phyloP scores from a whole-genome alignment of 2,888 invertebrate genomes.

The Disparrhopalites patrizii region DNA sequence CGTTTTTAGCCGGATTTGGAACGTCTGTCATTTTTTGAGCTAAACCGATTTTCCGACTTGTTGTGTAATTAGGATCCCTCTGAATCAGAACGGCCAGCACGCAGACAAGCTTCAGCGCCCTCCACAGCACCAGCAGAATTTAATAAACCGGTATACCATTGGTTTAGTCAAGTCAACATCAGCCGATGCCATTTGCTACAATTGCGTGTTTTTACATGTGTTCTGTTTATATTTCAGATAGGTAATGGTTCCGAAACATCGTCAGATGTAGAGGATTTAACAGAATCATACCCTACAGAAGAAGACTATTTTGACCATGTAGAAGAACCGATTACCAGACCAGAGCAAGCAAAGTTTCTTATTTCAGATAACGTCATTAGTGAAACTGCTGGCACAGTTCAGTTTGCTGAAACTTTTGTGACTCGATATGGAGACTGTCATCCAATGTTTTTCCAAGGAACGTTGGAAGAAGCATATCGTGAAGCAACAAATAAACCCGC shows the following conservation, averaged over 20 bases:
- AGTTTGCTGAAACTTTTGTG: slow-evolving; percentile 81
- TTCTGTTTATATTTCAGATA: too few species aligned
- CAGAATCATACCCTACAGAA: slow-evolving; percentile 75
- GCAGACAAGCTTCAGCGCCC: slow-evolving; percentile 20
- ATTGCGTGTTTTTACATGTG: too few species aligned
- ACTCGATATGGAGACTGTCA: slow-evolving; percentile 79
- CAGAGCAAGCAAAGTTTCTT: slow-evolving; percentile 46
- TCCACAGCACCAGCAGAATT: slow-evolving; percentile 15
- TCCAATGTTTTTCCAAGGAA: slow-evolving; percentile 87
- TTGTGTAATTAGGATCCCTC: slow-evolving; percentile 1
- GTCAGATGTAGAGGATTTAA: slow-evolving; percentile 78
- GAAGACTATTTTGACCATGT: slow-evolving; percentile 63
- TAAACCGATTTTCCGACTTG: too few species aligned
- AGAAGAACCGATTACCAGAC: slow-evolving; percentile 14
- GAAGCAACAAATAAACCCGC: slow-evolving; percentile 86
- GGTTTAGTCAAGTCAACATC: too few species aligned
- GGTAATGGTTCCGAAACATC: slow-evolving; percentile 23
- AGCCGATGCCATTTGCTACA: too few species aligned
- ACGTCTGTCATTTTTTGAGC: too few species aligned
- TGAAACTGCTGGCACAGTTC: slow-evolving; percentile 77
- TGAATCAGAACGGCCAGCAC: slow-evolving; percentile 7
- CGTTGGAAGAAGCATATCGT: slow-evolving; percentile 82
- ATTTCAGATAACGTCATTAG: slow-evolving; percentile 83
- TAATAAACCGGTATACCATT: slow-evolving; percentile 18
- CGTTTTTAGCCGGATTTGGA: too few species aligned